phyloP scores from a whole-genome alignment of 2,113 vertebrate genomes.

The Leptodactylus fuscus region DNA sequence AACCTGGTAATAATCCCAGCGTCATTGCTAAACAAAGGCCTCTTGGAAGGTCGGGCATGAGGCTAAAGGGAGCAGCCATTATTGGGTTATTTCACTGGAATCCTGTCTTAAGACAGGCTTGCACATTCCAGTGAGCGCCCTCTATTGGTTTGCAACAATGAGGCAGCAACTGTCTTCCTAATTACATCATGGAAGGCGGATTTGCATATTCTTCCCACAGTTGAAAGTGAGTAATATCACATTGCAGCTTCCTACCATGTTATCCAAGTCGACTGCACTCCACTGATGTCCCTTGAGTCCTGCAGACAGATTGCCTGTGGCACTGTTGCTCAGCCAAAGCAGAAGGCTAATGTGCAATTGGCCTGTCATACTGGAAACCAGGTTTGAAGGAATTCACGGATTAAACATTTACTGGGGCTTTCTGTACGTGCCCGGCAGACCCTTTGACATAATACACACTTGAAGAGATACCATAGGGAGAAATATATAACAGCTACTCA shows the following conservation, averaged over 20 bases:
- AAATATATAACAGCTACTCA: neutral
- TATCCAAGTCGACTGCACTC: neutral
- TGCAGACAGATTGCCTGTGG: neutral
- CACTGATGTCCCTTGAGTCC: neutral
- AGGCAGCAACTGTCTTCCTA: no score
- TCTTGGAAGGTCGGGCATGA: no score
- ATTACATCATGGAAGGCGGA: no score
- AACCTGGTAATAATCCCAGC: no score
- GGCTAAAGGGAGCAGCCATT: no score
- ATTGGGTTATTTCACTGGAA: no score
- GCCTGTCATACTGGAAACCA: neutral
- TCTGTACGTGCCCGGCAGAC: neutral
- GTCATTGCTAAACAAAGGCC: no score
- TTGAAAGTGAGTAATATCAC: neutral
- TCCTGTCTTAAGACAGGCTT: no score
- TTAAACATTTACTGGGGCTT: neutral
- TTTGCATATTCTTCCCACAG: no score
- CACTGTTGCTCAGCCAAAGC: neutral
- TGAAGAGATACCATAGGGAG: constrained; percentile 2
- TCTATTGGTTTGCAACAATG: no score
- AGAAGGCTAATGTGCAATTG: neutral
- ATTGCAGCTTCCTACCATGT: neutral
- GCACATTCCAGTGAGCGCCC: no score
- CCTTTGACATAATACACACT: constrained; percentile 4
- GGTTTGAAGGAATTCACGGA: neutral